Conservation (phyloP, 2,888 invertebrate species). For the Phyllotreta cruciferae region DNA sequence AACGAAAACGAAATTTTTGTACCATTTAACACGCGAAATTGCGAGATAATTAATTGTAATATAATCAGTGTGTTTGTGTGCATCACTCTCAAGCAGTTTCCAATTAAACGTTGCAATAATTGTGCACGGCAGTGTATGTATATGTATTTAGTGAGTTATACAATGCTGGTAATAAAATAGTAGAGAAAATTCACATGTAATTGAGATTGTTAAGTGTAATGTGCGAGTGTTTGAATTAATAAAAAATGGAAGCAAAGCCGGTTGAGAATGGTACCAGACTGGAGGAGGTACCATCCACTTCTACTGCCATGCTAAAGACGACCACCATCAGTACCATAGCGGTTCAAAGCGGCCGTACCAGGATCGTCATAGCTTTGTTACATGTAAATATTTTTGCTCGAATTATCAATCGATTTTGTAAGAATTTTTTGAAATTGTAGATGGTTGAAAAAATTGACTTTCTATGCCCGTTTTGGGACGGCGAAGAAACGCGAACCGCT, state of each 20-base stretch:
- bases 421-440: too few species aligned
- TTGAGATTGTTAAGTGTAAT: conserved; percentile 29
- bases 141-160: too few species aligned
- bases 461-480: conserved; percentile 1
- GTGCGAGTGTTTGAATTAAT: conserved; percentile 31
- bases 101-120: too few species aligned
- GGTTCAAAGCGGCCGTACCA: conserved; percentile 84
- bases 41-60: too few species aligned
- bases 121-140: too few species aligned
- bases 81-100: too few species aligned
- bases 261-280: conserved; percentile 47
- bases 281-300: conserved; percentile 40
- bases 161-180: too few species aligned
- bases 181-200: too few species aligned
- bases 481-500: too few species aligned
- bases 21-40: too few species aligned
- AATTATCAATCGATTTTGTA: too few species aligned
- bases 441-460: not conserved
- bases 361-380: conserved; percentile 86
- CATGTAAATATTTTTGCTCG: conserved; percentile 73
- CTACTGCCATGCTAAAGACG: conserved; percentile 63
- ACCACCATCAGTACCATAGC: conserved; percentile 92
- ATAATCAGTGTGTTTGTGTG: too few species aligned
- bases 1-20: conserved; percentile 40
- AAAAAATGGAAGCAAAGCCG: conserved; percentile 40